Base-by-base conservation (phyloP, 2,888 invertebrate genomes). In the Baccha elongata region DNA sequence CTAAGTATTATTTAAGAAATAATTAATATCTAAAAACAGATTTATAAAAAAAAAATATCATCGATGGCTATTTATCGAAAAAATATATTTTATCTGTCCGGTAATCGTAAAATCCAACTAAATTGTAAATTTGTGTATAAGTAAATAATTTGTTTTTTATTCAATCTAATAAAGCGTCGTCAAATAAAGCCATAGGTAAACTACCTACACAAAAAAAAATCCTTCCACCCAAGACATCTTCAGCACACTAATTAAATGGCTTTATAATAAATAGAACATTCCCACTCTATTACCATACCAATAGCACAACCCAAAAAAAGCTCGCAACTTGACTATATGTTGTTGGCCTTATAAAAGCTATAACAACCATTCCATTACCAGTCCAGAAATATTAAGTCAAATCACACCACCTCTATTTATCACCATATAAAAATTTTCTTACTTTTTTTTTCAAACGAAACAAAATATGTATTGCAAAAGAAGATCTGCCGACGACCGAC, bases 351-450 rank as follows among this genome's bases (percentile, higher is more conserved):
- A 44, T 15, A 58, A 65, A 67, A 67, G 80, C 75, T 75, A 53
- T 46, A 67, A 67, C 32, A 72, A 60, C 21, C 74, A 52, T 62
- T 23, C 60, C 46, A 71, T 60, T 69, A 71, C 58, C 53, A 40
- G 11, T 81, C 32, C 19, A n/a, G 32, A 69, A 71, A 48, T 58
- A 71, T 75, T 60, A 71, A 67, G 46, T 71, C 60, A 81, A 81
- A 81, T 81, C 75, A 42, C 71, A 71, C 71, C 52, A 81, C 71
- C 65, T 67, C 65, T 35, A 76, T 81, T 81, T 71, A 81, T 81
- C 75, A 67, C 60, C 58, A 60, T 48, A 58, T 69, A 50, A 69
- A 69, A 55, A 58, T 60, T 60, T 40, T 23, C 15, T 19, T 44
- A 4, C 42, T 6, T 11, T 60, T 60, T 60, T 55, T 58, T 35